Evolutionary conservation across 2,797 vertebrate species (phyloP), one percentile per base, ranked within the genome.

Genomic region (Lycodopsis pacificus): DNA sequence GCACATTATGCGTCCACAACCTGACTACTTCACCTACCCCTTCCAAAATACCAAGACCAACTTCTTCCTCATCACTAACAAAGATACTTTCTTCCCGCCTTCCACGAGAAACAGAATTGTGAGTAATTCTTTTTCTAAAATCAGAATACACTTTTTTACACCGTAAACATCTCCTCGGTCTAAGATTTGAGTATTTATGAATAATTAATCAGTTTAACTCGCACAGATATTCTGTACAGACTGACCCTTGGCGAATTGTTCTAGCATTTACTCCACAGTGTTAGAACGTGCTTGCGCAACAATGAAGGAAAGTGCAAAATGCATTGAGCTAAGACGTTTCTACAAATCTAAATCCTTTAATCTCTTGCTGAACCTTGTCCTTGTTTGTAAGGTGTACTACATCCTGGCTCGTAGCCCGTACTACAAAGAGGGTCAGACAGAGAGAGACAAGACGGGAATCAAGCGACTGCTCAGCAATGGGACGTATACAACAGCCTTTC

Each of bases 41-140:
- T 99, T 99, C 74, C 96, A 95, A 92, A 98, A 98, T 81, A 91
- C 91, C 76, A 97, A 96, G 87, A 96, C 94, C 8, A 96, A 99
- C 81, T 97, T 99, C 91, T 99, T 97, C 93, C 96, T 97, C 85
- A 97, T 99, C 32, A 87, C 91, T 0, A 95, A 99, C 8, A 91
- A 96, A 72, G 95, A 94, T 17, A 97, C 92, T 3, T 97, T 98
- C 91, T 99, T 99, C 85, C 94, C 96, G 0, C 96, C 96, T 0
- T 97, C 98, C 49, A 93, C 95, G 14, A 96, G 98, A 85, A 99
- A 98, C 95, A 97, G 98, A 93, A 99, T 99, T 81, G 98, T 99
- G 94, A 89, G 97, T 95, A 11, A 46, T 27, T 57, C 1, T 20
- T 46, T 34, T 3, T 44, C 0, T 63, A 17, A 25, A 61, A 65